A percentile compares a stretch with the other conserved stretches of the same genome.
These are phyloP conservation scores for Recurvirostra avosetta DNA, from an alignment of 2,113 vertebrate species.

Conservation along the genomic window DNA sequence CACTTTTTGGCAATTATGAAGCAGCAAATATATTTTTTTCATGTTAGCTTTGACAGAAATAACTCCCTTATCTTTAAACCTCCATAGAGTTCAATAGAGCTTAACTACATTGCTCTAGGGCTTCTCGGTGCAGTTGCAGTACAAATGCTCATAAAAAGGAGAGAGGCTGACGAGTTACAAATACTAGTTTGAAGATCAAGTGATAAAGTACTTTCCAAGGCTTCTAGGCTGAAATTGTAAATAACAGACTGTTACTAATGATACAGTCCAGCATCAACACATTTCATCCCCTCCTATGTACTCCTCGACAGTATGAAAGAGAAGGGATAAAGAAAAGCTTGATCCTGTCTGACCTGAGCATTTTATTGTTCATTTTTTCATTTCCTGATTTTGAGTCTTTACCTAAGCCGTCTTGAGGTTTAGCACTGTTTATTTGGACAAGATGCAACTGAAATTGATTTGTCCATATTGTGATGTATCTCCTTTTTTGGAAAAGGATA, in stretches of 20 bases:
- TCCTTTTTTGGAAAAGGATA: neutral
- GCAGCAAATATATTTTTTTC: neutral
- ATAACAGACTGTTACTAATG: neutral
- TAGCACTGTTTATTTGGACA: neutral
- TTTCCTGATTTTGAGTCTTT: constrained; percentile 10
- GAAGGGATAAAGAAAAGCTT: constrained; percentile 1
- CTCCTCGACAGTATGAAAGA: neutral
- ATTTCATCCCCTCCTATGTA: neutral
- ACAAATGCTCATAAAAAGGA: neutral
- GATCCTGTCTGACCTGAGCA: constrained; percentile 10
- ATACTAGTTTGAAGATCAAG: neutral
- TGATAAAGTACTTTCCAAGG: neutral
- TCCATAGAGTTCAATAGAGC: neutral
- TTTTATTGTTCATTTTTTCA: constrained; percentile 39
- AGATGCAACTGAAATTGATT: constrained; percentile 19
- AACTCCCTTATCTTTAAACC: neutral
- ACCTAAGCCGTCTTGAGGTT: neutral
- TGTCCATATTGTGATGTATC: neutral
- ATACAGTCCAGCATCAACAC: neutral
- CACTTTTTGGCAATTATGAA: neutral
- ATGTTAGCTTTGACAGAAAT: neutral
- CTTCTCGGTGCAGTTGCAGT: neutral
- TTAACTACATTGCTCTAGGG: neutral
- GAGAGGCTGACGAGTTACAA: neutral
- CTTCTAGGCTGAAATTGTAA: neutral